A percentile compares a stretch with the other conserved stretches of the same genome.
Conservation (phyloP, 2,113 vertebrate species). For the Cavia porcellus region DNA sequence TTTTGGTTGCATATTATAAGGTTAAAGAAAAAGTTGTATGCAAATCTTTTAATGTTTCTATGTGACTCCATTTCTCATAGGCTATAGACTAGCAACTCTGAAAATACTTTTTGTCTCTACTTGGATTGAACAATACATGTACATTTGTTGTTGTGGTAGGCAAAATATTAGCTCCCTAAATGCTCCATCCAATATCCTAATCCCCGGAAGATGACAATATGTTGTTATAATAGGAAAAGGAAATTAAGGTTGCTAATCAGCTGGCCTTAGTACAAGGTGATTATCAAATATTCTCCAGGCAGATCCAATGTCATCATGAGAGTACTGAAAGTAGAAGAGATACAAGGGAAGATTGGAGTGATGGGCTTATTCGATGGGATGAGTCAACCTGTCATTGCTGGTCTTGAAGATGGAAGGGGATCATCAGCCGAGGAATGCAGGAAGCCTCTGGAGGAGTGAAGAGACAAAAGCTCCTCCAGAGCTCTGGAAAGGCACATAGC, state of each 20-base stretch:
- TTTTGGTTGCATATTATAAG: neutral
- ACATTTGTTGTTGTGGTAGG: neutral
- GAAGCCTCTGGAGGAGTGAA: neutral
- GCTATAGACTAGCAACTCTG: neutral
- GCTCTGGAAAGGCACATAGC: neutral
- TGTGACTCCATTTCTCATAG: neutral
- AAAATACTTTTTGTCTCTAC: neutral
- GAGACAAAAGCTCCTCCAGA: neutral
- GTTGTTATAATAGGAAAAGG: neutral
- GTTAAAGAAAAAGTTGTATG: neutral
- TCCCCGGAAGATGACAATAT: neutral
- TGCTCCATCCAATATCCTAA: neutral
- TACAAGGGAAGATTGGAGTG: neutral
- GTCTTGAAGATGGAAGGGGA: neutral
- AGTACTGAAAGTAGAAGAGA: neutral
- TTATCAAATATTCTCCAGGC: neutral
- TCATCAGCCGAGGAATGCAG: neutral
- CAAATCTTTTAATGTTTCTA: neutral
- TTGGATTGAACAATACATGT: neutral
- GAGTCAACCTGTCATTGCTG: neutral
- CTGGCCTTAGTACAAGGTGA: neutral
- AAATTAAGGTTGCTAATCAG: neutral
- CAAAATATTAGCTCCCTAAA: neutral
- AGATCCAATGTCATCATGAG: neutral
- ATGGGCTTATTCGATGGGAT: neutral